Conservation (phyloP, 2,113 vertebrate species). For the Spermophilus dauricus region DNA sequence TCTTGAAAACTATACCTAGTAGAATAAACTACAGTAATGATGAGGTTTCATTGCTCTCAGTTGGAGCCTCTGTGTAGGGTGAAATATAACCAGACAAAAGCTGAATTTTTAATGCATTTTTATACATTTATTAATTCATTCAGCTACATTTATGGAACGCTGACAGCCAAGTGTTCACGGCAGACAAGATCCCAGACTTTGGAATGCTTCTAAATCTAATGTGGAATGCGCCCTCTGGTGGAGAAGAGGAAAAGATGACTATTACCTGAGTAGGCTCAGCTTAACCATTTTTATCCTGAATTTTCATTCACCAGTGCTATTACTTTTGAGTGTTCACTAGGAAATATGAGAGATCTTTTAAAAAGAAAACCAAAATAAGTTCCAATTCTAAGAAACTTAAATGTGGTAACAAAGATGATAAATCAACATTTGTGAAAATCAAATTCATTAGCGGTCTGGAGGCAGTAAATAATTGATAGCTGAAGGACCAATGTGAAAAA, state of each 20-base stretch:
- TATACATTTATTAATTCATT: neutral
- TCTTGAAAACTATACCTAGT: too few species aligned
- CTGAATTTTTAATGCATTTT: neutral
- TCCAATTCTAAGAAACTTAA: neutral
- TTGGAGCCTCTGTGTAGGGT: neutral
- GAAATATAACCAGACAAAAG: neutral
- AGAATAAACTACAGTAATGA: neutral
- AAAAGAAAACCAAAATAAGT: neutral
- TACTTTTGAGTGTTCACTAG: neutral
- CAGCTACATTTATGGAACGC: neutral
- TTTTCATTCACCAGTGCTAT: neutral
- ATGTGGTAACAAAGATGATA: neutral
- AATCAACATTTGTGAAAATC: conserved; percentile 31
- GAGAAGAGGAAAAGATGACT: neutral
- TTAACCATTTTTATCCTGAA: neutral
- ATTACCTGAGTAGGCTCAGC: neutral
- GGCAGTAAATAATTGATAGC: neutral
- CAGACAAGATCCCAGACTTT: neutral
- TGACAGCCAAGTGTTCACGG: neutral
- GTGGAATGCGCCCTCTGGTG: conserved; percentile 68
- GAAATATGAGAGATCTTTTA: neutral
- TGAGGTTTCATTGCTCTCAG: neutral
- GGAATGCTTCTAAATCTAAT: neutral
- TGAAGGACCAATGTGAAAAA: conserved; percentile 7
- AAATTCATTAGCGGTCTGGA: neutral